Percentiles rank a stretch among this genome's conserved stretches.
phyloP scores from a whole-genome alignment of 2,113 vertebrate species.

The Sinocyclocheilus maitianheensis region DNA sequence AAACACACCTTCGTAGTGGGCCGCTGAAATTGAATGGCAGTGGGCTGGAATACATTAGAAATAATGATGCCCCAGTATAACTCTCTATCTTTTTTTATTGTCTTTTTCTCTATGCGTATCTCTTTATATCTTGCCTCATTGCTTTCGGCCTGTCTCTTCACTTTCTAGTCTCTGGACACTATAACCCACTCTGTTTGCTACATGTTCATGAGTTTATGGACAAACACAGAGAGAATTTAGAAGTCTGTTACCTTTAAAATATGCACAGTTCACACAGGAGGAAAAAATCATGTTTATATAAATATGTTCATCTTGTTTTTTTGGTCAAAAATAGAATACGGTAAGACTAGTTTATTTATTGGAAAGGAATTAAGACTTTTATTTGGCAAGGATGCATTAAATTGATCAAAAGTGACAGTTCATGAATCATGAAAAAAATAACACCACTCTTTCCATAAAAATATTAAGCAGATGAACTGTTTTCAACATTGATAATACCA shows the following conservation, averaged over 20 bases:
- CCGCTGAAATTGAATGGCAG: constrained; percentile 35
- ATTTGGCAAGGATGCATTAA: background rate
- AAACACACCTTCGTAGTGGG: constrained; percentile 32
- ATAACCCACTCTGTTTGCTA: background rate
- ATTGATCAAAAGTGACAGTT: background rate
- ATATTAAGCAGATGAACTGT: background rate
- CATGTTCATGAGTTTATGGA: background rate
- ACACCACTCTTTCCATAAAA: background rate
- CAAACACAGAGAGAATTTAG: background rate
- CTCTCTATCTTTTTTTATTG: constrained; percentile 10
- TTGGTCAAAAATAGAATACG: background rate
- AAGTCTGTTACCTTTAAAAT: background rate
- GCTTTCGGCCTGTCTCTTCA: background rate
- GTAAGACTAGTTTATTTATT: background rate
- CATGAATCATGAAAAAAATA: background rate
- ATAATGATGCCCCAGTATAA: background rate
- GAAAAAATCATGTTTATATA: no score
- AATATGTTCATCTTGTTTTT: no score
- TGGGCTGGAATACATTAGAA: constrained; percentile 40
- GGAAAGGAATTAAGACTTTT: background rate
- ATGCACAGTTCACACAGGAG: background rate
- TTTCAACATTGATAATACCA: background rate
- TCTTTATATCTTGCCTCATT: background rate
- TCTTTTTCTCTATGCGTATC: background rate
- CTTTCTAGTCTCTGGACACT: background rate